Conservation (phyloP, 2,113 vertebrate species). For the Geococcyx californianus region DNA sequence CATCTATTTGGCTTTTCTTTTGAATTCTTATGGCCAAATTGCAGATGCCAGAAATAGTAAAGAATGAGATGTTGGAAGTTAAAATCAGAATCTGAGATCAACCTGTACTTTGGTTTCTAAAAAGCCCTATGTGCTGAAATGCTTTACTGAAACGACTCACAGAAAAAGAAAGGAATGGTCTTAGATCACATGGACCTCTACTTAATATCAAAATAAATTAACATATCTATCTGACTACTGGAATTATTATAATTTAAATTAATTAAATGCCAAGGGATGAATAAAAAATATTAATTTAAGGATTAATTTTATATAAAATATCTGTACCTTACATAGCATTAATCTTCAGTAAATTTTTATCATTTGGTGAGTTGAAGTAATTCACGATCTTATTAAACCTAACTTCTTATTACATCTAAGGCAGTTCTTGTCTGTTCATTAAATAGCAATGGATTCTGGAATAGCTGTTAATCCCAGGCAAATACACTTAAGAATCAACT, state of each 20-base stretch:
- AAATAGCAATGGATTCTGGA: slow-evolving; percentile 30
- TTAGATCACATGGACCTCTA: not conserved
- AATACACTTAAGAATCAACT: slow-evolving; percentile 52
- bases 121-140: not conserved
- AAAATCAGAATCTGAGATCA: slow-evolving; percentile 29
- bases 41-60: not conserved
- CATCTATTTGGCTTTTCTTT: not conserved
- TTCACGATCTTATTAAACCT: slow-evolving; percentile 15
- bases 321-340: not conserved
- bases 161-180: not conserved
- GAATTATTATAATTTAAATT: not conserved
- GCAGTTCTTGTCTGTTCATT: slow-evolving; percentile 26
- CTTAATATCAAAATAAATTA: slow-evolving; percentile 13
- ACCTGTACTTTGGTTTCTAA: not conserved
- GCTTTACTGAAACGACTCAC: not conserved
- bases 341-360: slow-evolving; percentile 33
- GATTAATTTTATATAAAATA: slow-evolving; percentile 13
- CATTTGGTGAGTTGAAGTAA: slow-evolving; percentile 4
- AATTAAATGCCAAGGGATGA: slow-evolving; percentile 13
- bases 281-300: slow-evolving; percentile 6
- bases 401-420: not conserved
- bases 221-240: not conserved
- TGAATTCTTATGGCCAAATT: not conserved
- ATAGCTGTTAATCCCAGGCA: slow-evolving; percentile 39
- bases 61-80: not conserved